A percentile compares a stretch with the other conserved stretches of the same genome.
Evolutionary conservation across 2,797 vertebrate genomes (phyloP).

Genomic region (Dermochelys coriacea): DNA sequence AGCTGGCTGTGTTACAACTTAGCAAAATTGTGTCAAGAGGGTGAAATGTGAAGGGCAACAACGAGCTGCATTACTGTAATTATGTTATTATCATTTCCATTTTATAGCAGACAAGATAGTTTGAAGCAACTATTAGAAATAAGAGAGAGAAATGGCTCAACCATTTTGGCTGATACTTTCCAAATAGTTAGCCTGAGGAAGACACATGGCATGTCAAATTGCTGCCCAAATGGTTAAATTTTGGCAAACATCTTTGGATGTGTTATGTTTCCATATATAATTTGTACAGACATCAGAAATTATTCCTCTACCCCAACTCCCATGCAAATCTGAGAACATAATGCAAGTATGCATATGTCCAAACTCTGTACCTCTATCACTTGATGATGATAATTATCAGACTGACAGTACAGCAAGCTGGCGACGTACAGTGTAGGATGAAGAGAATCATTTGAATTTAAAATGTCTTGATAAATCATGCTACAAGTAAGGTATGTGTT

Average conservation of each 20-base stretch:
- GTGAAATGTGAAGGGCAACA: slow-evolving; percentile 43
- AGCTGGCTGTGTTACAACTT: neutral
- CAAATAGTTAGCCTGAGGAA: neutral
- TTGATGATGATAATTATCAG: neutral
- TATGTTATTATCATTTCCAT: slow-evolving; percentile 54
- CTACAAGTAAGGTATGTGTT: neutral
- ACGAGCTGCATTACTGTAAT: slow-evolving; percentile 11
- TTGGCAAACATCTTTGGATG: neutral
- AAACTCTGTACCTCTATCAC: neutral
- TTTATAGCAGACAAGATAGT: slow-evolving; percentile 60
- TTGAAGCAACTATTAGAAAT: slow-evolving; percentile 42
- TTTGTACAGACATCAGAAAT: neutral
- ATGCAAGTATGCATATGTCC: neutral
- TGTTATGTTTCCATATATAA: neutral
- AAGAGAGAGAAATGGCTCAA: slow-evolving; percentile 4
- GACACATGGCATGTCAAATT: neutral
- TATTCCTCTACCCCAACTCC: neutral
- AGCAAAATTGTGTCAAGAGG: neutral
- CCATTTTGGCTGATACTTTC: neutral
- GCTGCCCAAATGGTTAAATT: neutral
- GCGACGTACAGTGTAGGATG: neutral
- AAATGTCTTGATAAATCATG: neutral
- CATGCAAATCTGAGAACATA: neutral
- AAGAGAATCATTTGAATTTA: neutral
- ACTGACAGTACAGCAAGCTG: neutral